phyloP scores from a whole-genome alignment of 2,797 vertebrate genomes.

The Periophthalmus magnuspinnatus region DNA sequence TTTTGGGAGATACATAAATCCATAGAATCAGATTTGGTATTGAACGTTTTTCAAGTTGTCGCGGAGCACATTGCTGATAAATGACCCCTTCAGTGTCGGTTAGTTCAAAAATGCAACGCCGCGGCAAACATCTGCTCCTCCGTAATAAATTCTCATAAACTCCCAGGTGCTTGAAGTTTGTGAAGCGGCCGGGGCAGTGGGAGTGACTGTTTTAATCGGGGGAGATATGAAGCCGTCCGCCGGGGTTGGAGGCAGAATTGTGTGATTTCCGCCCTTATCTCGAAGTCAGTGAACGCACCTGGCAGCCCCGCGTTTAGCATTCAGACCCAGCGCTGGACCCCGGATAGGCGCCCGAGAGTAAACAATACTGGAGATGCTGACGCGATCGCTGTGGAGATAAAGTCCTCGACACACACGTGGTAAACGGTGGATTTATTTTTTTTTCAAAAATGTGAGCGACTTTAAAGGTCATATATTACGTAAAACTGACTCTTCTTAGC shows the following conservation, averaged over 20 bases:
- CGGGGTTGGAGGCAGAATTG: constrained; percentile 29
- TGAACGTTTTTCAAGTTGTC: constrained; percentile 6
- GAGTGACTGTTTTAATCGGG: constrained; percentile 43
- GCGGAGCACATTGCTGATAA: constrained; percentile 7
- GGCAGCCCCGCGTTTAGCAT: constrained; percentile 53
- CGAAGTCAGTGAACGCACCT: constrained; percentile 34
- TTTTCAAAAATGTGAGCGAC: constrained; percentile 6
- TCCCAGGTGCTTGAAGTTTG: background rate
- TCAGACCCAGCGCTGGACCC: constrained; percentile 43
- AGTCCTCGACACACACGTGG: constrained; percentile 25
- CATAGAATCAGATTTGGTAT: no score
- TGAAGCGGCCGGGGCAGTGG: constrained; percentile 4
- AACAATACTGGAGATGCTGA: constrained; percentile 54
- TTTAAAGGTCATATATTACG: no score
- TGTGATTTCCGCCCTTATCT: constrained; percentile 58
- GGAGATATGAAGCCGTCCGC: constrained; percentile 33
- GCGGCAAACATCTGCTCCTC: background rate
- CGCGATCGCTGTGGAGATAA: constrained; percentile 34
- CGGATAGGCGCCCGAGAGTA: constrained; percentile 48
- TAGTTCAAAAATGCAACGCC: constrained; percentile 2
- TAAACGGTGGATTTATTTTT: constrained; percentile 37
- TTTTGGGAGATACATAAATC: no score
- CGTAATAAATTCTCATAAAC: background rate
- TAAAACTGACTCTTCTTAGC: no score
- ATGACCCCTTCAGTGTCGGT: constrained; percentile 18